Evolutionary conservation across 2,888 invertebrate species (phyloP).

Genomic region (Choristoneura rosaceana): DNA sequence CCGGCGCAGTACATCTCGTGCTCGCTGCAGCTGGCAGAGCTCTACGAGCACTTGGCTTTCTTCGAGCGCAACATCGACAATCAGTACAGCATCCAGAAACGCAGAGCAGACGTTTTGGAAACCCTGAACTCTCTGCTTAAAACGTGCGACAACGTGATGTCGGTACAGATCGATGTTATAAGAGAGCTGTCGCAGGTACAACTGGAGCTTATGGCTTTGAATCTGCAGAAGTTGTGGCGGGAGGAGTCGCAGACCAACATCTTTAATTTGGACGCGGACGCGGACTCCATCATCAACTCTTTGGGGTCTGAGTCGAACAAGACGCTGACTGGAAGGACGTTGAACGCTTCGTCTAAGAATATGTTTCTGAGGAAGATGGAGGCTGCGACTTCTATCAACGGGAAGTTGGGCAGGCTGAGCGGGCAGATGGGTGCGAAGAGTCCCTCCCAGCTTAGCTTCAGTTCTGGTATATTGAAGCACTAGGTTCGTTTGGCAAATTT

Average conservation of each 20-base stretch:
- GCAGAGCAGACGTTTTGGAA: conserved; percentile 86
- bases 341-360: conserved; percentile 71
- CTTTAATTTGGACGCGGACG: conserved; percentile 68
- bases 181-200: conserved; percentile 87
- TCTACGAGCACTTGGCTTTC: conserved; percentile 88
- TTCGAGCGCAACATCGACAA: conserved; percentile 89
- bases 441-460: conserved; percentile 69
- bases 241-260: conserved; percentile 78
- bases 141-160: conserved; percentile 79
- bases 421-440: conserved; percentile 65
- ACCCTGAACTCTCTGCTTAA: conserved; percentile 83
- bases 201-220: conserved; percentile 86
- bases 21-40: conserved; percentile 86
- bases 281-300: conserved; percentile 75
- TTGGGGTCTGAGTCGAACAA: conserved; percentile 73
- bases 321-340: conserved; percentile 72
- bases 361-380: conserved; percentile 79
- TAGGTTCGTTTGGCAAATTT: conserved; percentile 9
- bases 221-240: conserved; percentile 84
- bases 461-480: conserved; percentile 52
- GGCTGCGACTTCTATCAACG: conserved; percentile 74
- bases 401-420: conserved; percentile 71
- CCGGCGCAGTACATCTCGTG: conserved; percentile 86
- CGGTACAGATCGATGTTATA: conserved; percentile 83
- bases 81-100: conserved; percentile 85